These are phyloP conservation scores for Mormyrus iriodes DNA, from an alignment of 2,113 vertebrate species.

Conservation along the genomic window DNA sequence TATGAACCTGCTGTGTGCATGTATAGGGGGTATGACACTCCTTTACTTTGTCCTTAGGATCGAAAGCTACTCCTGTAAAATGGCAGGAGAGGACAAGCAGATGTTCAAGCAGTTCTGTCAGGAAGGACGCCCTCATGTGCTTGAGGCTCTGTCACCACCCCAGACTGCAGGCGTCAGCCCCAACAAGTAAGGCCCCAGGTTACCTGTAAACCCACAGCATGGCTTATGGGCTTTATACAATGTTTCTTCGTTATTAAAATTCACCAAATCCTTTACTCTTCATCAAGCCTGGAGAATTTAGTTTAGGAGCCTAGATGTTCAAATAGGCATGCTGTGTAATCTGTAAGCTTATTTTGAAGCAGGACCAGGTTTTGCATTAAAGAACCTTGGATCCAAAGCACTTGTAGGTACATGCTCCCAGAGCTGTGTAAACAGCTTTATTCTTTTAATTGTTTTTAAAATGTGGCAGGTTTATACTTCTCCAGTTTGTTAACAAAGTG, in stretches of 20 bases:
- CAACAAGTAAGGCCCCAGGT: conserved; percentile 20
- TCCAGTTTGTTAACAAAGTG: background rate
- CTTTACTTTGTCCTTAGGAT: conserved; percentile 21
- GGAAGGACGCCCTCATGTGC: conserved; percentile 24
- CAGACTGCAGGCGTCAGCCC: conserved; percentile 27
- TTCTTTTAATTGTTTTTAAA: background rate
- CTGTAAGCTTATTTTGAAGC: background rate
- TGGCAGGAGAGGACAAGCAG: conserved; percentile 38
- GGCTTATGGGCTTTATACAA: background rate
- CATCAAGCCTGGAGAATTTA: background rate
- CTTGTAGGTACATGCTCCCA: background rate
- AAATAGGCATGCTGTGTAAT: background rate
- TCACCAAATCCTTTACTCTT: background rate
- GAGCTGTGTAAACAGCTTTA: background rate
- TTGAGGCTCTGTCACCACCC: conserved; percentile 30
- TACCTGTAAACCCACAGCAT: background rate
- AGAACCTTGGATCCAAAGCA: background rate
- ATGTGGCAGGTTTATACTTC: background rate
- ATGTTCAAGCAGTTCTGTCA: conserved; percentile 39
- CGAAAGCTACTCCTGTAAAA: conserved; percentile 37
- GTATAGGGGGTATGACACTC: background rate
- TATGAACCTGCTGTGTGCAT: background rate
- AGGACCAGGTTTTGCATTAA: background rate
- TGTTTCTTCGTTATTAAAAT: background rate
- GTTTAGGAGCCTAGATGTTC: background rate